Percentiles rank a stretch among this genome's conserved stretches.
Conservation (phyloP, 2,113 vertebrate genomes). For the Dasyprocta punctata region DNA sequence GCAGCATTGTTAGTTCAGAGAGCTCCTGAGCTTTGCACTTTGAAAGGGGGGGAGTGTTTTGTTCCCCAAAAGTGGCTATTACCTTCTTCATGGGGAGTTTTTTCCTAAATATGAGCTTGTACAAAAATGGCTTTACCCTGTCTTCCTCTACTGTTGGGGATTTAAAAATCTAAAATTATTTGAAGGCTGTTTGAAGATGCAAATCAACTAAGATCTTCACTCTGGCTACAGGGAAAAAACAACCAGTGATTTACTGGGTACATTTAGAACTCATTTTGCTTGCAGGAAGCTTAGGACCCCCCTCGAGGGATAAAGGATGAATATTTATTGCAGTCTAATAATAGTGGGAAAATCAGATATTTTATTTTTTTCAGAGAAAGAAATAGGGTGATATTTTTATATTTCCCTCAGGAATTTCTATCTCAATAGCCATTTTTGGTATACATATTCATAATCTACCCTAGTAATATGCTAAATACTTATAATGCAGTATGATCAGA, state of each 20-base stretch:
- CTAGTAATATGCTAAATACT: slow-evolving; percentile 63
- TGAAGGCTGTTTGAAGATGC: slow-evolving; percentile 55
- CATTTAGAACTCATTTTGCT: slow-evolving; percentile 66
- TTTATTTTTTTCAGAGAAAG: slow-evolving; percentile 65
- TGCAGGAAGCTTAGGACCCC: slow-evolving; percentile 60
- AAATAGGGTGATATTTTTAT: slow-evolving; percentile 74
- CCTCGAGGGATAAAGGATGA: slow-evolving; percentile 73
- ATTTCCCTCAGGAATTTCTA: slow-evolving; percentile 73
- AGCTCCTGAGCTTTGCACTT: slow-evolving; percentile 8
- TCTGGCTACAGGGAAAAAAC: slow-evolving; percentile 58
- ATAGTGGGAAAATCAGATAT: slow-evolving; percentile 65
- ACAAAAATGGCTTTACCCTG: neutral
- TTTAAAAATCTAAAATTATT: slow-evolving; percentile 51
- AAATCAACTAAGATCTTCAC: slow-evolving; percentile 54
- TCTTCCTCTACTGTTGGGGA: neutral
- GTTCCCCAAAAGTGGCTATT: slow-evolving; percentile 28
- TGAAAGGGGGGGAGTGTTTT: neutral
- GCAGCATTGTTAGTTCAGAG: neutral
- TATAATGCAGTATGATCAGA: slow-evolving; percentile 33
- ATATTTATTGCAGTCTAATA: slow-evolving; percentile 79
- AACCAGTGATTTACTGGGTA: slow-evolving; percentile 67
- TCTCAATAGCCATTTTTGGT: slow-evolving; percentile 63
- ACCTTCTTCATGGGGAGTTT: slow-evolving; percentile 29
- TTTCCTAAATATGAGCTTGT: neutral
- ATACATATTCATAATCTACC: slow-evolving; percentile 72